These are phyloP conservation scores for Caenorhabditis inopinata DNA, from an alignment of 1,140 invertebrate genomes.

Conservation along the genomic window DNA sequence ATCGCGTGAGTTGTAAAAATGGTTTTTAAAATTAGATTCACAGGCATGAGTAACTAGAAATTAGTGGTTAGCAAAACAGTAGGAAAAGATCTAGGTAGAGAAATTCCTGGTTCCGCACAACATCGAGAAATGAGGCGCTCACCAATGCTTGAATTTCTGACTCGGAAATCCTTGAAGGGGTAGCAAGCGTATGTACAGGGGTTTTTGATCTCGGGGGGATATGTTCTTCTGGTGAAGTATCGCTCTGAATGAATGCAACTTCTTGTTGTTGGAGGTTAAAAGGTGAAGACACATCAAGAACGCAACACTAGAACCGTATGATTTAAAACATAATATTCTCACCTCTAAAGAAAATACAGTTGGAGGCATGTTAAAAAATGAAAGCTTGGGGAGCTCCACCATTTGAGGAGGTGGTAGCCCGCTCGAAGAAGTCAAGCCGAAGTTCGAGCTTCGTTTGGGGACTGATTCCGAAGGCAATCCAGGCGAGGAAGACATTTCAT, in stretches of 20 bases:
- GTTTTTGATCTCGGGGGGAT: neutral
- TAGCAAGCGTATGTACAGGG: neutral
- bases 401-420: neutral
- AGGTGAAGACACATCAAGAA: too few relatives aligned
- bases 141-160: conserved; percentile 5
- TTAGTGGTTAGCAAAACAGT: too few relatives aligned
- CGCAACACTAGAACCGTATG: too few relatives aligned
- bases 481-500: neutral
- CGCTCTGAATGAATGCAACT: neutral
- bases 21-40: too few relatives aligned
- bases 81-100: too few relatives aligned
- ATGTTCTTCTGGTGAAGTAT: neutral
- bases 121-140: neutral
- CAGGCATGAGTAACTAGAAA: too few relatives aligned
- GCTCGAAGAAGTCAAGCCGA: neutral
- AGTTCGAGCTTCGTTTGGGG: conserved; percentile 13
- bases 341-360: neutral
- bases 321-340: neutral
- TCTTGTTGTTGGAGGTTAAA: too few relatives aligned
- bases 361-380: neutral
- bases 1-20: too few relatives aligned
- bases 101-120: too few relatives aligned
- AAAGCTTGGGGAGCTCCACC: neutral
- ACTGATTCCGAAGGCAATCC: neutral
- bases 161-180: neutral